Evolutionary conservation across 2,888 invertebrate species (phyloP), one percentile per base, ranked within the genome.

Genomic region (Nemurella pictetii): DNA sequence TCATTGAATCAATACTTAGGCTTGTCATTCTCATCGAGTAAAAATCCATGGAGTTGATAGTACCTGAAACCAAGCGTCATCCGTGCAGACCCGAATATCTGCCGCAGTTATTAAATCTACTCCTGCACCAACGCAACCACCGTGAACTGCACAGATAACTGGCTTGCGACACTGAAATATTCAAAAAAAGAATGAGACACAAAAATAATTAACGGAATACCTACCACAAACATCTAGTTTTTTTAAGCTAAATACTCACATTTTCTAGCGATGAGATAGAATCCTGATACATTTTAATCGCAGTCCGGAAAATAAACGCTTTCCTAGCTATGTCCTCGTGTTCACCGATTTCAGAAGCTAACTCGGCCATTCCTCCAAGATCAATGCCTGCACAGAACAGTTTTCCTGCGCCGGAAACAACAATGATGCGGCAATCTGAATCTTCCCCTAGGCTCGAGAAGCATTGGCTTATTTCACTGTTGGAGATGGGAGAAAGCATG

Each of bases 91-190:
- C 86, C 98, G 93, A 87, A 99, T 96, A 90, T 99, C 99, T 83
- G 97, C 95, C 0, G 98, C 96, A 0, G 96, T 94, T 84, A 97
- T 94, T 86, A 99, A 91, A 90, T 98, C 96, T 0, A 98, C 93
- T 0, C 97, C 99, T 0, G 95, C 99, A 0, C 99, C 99, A 84
- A 99, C 93, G 89, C 99, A 99, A 0, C 95, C 94, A 84, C 94
- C 95, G 90, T 99, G 98, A 0, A 98, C 91, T 0, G 98, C 96
- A 5, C 94, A 93, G 84, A 99, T 94, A 0, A 99, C 96, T 0
- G 99, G 99, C 90, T 99, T 99, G 1, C 93, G 91, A 88, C 99
- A 99, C 89, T 94, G 87, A 85, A 88, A 87, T 78, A 80, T 3
- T 7, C 25, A 9, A 27, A 12, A 78, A 7, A 12, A 4, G 27